A percentile compares a stretch with the other conserved stretches of the same genome.
phyloP scores from a whole-genome alignment of 2,888 invertebrate species.

The Meloe dianella region DNA sequence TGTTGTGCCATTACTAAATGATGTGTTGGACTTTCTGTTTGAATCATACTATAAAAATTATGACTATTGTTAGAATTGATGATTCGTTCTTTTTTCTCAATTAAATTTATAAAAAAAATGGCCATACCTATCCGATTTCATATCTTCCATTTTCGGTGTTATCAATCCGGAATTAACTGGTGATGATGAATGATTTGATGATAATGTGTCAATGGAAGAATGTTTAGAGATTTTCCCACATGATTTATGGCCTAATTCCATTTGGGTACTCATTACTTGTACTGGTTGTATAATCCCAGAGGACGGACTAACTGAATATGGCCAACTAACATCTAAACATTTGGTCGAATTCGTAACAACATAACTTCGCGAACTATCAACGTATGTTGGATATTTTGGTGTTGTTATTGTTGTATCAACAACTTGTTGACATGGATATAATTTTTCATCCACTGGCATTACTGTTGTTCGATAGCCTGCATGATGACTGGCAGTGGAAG shows the following conservation, averaged over 20 bases:
- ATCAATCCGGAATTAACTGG: slow-evolving; percentile 66
- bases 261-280: slow-evolving; percentile 55
- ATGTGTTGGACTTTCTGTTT: slow-evolving; percentile 42
- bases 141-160: slow-evolving; percentile 68
- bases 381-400: slow-evolving; percentile 63
- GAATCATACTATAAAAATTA: slow-evolving; percentile 30
- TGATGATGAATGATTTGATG: slow-evolving; percentile 66
- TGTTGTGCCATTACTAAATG: slow-evolving; percentile 43
- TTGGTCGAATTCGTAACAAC: slow-evolving; percentile 61
- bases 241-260: slow-evolving; percentile 48
- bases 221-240: slow-evolving; percentile 53
- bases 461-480: slow-evolving; percentile 55
- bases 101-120: slow-evolving; percentile 33
- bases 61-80: slow-evolving; percentile 44
- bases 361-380: slow-evolving; percentile 64
- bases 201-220: slow-evolving; percentile 62
- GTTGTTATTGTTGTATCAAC: slow-evolving; percentile 68
- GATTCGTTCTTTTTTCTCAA: slow-evolving; percentile 35
- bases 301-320: slow-evolving; percentile 61
- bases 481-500: slow-evolving; percentile 59
- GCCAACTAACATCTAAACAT: slow-evolving; percentile 61
- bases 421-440: slow-evolving; percentile 68
- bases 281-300: slow-evolving; percentile 61
- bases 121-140: slow-evolving; percentile 59
- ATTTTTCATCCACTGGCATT: slow-evolving; percentile 64